Conservation (phyloP, 2,888 invertebrate genomes). For the Cancer borealis region DNA sequence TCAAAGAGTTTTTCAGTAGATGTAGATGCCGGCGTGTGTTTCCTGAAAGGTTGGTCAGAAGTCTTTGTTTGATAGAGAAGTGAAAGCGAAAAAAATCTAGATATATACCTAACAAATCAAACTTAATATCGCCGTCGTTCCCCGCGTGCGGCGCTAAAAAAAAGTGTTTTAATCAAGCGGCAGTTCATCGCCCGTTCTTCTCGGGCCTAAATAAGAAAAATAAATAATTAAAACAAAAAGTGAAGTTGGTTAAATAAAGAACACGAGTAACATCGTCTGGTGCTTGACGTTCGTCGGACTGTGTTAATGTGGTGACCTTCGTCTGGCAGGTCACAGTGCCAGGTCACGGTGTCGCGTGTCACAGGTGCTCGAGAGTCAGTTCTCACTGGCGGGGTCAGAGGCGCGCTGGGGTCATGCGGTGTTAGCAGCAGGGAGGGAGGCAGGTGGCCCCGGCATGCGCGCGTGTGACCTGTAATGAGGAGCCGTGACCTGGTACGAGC, state of each 20-base stretch:
- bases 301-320: slow-evolving; percentile 47
- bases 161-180: slow-evolving; percentile 28
- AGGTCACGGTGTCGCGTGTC: slow-evolving; percentile 5
- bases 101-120: slow-evolving; percentile 18
- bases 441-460: slow-evolving; percentile 50
- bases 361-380: background rate
- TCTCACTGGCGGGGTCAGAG: slow-evolving; percentile 23
- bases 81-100: slow-evolving; percentile 13
- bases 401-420: slow-evolving; percentile 52
- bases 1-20: slow-evolving; percentile 42
- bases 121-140: background rate
- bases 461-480: slow-evolving; percentile 62
- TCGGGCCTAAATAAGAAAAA: slow-evolving; percentile 64
- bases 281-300: slow-evolving; percentile 31
- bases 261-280: slow-evolving; percentile 33
- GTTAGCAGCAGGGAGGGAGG: slow-evolving; percentile 54
- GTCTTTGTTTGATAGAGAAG: slow-evolving; percentile 9
- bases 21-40: slow-evolving; percentile 41
- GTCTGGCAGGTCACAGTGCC: slow-evolving; percentile 42
- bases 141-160: slow-evolving; percentile 18
- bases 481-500: slow-evolving; percentile 47
- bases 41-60: slow-evolving; percentile 28
- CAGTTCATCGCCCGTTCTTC: background rate
- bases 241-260: background rate
- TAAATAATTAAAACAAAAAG: slow-evolving; percentile 10